These are phyloP conservation scores for Eublepharis macularius DNA, from an alignment of 2,113 vertebrate genomes.

Conservation along the genomic window DNA sequence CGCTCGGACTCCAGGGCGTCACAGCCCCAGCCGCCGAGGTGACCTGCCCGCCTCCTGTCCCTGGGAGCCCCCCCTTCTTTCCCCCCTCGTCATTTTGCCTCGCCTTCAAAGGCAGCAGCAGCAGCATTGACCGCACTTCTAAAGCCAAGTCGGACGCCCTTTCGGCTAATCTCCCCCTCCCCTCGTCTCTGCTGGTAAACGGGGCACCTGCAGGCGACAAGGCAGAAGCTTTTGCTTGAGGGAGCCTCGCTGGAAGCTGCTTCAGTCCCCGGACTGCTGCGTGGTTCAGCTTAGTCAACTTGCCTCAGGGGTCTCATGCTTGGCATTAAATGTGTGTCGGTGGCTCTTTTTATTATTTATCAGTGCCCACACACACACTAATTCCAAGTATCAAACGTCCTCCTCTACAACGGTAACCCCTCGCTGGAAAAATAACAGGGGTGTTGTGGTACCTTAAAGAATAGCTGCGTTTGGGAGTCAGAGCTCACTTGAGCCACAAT, in stretches of 20 bases:
- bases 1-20: conserved; percentile 11
- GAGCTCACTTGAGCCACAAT: too few species aligned
- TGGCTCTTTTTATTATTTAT: neutral
- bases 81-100: neutral
- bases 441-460: too few species aligned
- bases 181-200: too few species aligned
- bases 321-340: neutral
- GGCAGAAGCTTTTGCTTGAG: neutral
- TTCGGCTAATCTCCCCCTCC: neutral
- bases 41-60: neutral
- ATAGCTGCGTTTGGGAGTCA: too few species aligned
- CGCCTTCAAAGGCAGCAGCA: too few species aligned
- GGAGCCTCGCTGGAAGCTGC: too few species aligned
- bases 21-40: conserved; percentile 3
- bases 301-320: neutral
- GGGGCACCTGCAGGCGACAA: neutral
- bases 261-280: neutral
- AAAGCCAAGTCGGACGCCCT: too few species aligned
- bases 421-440: neutral
- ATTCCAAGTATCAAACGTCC: too few species aligned
- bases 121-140: too few species aligned
- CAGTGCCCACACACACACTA: neutral
- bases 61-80: too few species aligned
- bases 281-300: neutral
- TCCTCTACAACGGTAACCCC: neutral